A percentile compares a stretch with the other conserved stretches of the same genome.
Conservation (phyloP, 2,113 vertebrate genomes). For the Pterocles gutturalis region DNA sequence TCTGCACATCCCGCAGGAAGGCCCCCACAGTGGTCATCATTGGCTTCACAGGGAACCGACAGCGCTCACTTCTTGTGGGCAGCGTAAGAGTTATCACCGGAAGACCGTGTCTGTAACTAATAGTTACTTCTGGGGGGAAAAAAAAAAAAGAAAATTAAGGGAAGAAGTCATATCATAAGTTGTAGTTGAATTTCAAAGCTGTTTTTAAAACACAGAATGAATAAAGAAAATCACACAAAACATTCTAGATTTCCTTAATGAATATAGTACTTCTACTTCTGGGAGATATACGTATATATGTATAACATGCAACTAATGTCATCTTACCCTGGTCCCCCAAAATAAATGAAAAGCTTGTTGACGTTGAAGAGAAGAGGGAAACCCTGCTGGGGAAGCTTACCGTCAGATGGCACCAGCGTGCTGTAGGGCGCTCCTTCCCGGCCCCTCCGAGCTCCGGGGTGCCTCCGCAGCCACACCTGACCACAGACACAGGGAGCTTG, state of each 20-base stretch:
- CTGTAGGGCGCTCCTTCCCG: neutral
- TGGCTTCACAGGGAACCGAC: constrained; percentile 87
- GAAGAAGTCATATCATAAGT: neutral
- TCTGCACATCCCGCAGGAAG: constrained; percentile 84
- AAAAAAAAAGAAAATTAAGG: neutral
- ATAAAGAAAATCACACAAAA: neutral
- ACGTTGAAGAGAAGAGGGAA: neutral
- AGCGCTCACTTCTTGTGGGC: constrained; percentile 90
- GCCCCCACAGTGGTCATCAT: constrained; percentile 84
- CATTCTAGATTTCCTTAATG: neutral
- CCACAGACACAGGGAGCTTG: neutral
- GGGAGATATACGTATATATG: neutral
- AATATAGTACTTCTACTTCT: neutral
- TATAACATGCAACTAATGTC: neutral
- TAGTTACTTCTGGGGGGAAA: constrained; percentile 76
- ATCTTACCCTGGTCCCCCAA: neutral
- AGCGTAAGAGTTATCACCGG: constrained; percentile 86
- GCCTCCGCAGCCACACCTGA: constrained; percentile 62
- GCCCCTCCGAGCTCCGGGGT: neutral
- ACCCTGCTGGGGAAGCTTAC: constrained; percentile 43
- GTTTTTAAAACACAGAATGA: neutral
- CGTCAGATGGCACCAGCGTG: constrained; percentile 69
- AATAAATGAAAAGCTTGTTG: neutral
- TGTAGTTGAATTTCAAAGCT: neutral
- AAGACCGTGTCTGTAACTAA: constrained; percentile 86